Conservation (phyloP, 2,113 vertebrate species). For the Odocoileus hemionus region DNA sequence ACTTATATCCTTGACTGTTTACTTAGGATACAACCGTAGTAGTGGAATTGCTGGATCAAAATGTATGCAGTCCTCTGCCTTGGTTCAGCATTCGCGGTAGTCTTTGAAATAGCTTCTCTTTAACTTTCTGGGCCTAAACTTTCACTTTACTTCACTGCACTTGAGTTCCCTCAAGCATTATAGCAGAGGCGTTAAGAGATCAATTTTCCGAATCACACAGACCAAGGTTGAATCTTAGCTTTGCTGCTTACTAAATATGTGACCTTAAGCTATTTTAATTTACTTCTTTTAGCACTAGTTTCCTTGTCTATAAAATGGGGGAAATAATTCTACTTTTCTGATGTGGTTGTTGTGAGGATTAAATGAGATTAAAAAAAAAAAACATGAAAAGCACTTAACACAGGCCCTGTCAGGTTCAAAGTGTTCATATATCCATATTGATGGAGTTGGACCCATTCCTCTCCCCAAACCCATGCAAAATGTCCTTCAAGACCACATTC, state of each 20-base stretch:
- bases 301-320: not conserved
- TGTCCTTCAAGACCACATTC: not conserved
- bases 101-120: not conserved
- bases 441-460: not conserved
- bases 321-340: constrained; percentile 8
- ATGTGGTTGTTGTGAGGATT: not conserved
- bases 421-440: not conserved
- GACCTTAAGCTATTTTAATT: not conserved
- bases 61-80: not conserved
- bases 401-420: not conserved
- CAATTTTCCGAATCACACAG: not conserved
- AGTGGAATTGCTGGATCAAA: not conserved
- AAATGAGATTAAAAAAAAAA: not conserved
- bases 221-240: not conserved
- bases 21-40: not conserved
- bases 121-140: not conserved
- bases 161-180: not conserved
- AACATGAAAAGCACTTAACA: not conserved
- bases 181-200: not conserved
- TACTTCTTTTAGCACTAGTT: not conserved
- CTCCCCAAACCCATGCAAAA: not conserved
- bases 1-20: not conserved
- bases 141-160: not conserved
- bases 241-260: not conserved
- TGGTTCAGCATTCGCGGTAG: not conserved